Evolutionary conservation across 2,888 invertebrate genomes (phyloP).

Genomic region (Ashinkailepas kermadecensis): DNA sequence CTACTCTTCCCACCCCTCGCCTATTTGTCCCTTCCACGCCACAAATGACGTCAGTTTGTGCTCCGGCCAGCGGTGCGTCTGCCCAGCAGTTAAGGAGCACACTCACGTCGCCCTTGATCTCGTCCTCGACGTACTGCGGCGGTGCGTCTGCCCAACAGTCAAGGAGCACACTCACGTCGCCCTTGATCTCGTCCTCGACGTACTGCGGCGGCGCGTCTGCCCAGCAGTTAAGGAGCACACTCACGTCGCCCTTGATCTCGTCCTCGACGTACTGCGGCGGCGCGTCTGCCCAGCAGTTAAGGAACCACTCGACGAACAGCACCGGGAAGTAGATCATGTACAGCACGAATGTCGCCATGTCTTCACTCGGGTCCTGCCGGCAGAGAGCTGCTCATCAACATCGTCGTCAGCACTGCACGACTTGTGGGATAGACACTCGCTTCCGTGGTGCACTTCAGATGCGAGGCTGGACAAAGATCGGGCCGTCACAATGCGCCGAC

Average conservation of each 20-base stretch:
- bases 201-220: slow-evolving; percentile 63
- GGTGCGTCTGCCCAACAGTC: too few species aligned
- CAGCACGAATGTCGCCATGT: slow-evolving; percentile 58
- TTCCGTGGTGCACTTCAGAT: too few species aligned
- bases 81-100: too few species aligned
- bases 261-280: slow-evolving; percentile 57
- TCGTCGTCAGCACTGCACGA: too few species aligned
- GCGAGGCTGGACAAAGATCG: neutral
- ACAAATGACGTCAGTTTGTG: too few species aligned
- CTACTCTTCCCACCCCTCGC: too few species aligned
- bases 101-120: slow-evolving; percentile 30
- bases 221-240: slow-evolving; percentile 55
- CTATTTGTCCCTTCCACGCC: too few species aligned
- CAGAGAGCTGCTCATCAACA: neutral
- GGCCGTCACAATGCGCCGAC: neutral
- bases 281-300: slow-evolving; percentile 73
- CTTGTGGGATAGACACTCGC: too few species aligned
- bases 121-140: slow-evolving; percentile 55
- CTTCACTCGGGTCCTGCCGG: slow-evolving; percentile 1
- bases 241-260: slow-evolving; percentile 30
- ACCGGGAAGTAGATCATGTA: slow-evolving; percentile 72
- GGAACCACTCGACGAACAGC: slow-evolving; percentile 58
- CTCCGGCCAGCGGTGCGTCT: too few species aligned
- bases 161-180: slow-evolving; percentile 28
- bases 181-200: slow-evolving; percentile 45